Percentiles rank a stretch among this genome's conserved stretches.
These are phyloP conservation scores for Nibea albiflora DNA, from an alignment of 2,113 vertebrate genomes.

Conservation along the genomic window DNA sequence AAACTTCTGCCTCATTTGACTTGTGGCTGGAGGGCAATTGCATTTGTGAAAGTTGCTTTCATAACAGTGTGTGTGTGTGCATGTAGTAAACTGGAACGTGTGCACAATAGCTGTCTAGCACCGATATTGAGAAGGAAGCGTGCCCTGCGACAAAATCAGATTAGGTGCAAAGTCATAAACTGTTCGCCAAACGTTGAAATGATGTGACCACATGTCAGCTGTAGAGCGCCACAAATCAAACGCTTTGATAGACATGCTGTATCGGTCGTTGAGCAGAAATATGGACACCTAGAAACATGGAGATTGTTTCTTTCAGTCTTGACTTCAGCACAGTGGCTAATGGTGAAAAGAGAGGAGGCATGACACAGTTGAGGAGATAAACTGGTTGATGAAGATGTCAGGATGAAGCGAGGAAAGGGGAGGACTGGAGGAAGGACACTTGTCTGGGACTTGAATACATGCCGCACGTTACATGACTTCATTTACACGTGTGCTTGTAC, in stretches of 20 bases:
- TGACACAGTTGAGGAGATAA: background rate
- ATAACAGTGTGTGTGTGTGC: background rate
- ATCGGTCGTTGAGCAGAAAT: background rate
- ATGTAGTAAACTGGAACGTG: background rate
- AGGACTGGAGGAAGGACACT: background rate
- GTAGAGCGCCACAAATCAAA: background rate
- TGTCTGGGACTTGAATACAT: background rate
- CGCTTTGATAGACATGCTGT: background rate
- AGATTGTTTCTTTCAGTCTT: background rate
- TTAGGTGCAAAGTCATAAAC: background rate
- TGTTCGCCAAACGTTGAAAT: background rate
- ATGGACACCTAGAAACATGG: background rate
- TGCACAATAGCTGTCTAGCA: background rate
- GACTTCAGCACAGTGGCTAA: background rate
- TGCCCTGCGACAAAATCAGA: background rate
- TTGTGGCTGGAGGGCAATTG: background rate
- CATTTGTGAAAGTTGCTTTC: background rate
- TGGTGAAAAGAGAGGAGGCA: background rate
- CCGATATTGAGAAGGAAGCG: background rate
- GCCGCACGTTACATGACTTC: background rate
- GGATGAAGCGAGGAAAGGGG: background rate
- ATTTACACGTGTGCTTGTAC: constrained; percentile 9
- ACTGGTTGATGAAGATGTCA: background rate
- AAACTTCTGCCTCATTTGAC: background rate
- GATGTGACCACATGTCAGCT: background rate